Evolutionary conservation across 2,888 invertebrate genomes (phyloP), one percentile per base, ranked within the genome.

Genomic region (Cataglyphis rosenhaueri): DNA sequence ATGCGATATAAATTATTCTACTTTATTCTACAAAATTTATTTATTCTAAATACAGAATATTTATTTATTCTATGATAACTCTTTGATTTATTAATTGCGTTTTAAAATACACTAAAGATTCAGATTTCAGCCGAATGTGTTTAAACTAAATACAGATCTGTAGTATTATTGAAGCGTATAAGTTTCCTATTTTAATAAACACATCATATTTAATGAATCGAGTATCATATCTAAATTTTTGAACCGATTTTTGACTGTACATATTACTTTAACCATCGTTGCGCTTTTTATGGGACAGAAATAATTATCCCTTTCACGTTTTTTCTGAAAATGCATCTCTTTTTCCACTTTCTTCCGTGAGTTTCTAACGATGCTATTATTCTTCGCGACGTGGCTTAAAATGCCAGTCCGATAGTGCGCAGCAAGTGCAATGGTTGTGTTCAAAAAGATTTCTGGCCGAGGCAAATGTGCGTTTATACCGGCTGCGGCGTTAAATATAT

Each of bases 241-340:
- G 48, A 5, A 3, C 9, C 55, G n/a, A 55, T 55, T 57, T 57
- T 21, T 21, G 10, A 57, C 57, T 21, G 10, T 57, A 21, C 21
- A 4, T 21, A 10, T 52, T 82, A 82, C 85, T 83, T 82, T 29
- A 61, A 29, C 44, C 65, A 61, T 44, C 18, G 55, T 70, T 38
- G 18, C 12, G 41, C 71, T 21, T 25, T 71, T 15, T 76, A 82
- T 82, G 81, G 55, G 71, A n/a, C 44, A 83, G 71, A 89, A 88
- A 84, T 88, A 86, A 88, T 89, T 86, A 82, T 52, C 61, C 48
- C 52, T 21, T 57, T 61, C 38, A 82, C 84, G 79, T 21, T 84
- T 88, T 84, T 86, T 87, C 38, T 59, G 68, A 65, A 82, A 84
- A 82, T 84, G 88, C 83, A 82, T 85, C 81, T 75, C 81, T 84